Evolutionary conservation across 2,888 invertebrate species (phyloP).

Genomic region (Harpagoxenus sublaevis): DNA sequence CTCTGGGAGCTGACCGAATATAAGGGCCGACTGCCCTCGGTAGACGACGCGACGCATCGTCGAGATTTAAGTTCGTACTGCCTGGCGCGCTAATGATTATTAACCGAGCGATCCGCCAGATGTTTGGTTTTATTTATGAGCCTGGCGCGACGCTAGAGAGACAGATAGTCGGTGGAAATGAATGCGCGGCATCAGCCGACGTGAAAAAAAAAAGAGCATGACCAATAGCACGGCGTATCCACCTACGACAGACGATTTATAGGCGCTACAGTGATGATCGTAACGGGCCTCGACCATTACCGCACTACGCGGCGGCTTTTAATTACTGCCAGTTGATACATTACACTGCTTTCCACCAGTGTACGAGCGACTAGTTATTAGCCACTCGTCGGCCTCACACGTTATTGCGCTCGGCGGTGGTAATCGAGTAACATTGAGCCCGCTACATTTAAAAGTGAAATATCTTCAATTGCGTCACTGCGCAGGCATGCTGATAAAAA

Average conservation of each 20-base stretch:
- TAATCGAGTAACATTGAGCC: slow-evolving; percentile 40
- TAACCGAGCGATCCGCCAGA: slow-evolving; percentile 64
- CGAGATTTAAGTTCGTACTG: slow-evolving; percentile 59
- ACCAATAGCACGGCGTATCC: slow-evolving; percentile 32
- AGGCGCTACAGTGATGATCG: slow-evolving; percentile 69
- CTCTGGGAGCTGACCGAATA: not conserved
- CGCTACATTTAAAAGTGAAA: slow-evolving; percentile 44
- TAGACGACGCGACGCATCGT: slow-evolving; percentile 8
- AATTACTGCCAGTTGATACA: slow-evolving; percentile 75
- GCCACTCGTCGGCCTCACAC: slow-evolving; percentile 68
- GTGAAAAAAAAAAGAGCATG: slow-evolving; percentile 25
- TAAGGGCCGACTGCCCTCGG: not conserved
- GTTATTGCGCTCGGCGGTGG: slow-evolving; percentile 65
- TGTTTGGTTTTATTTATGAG: slow-evolving; percentile 69
- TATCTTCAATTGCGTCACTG: slow-evolving; percentile 38
- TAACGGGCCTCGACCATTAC: slow-evolving; percentile 70
- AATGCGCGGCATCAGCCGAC: slow-evolving; percentile 37
- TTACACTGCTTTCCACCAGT: slow-evolving; percentile 64
- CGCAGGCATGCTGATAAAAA: not conserved
- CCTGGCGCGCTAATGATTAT: slow-evolving; percentile 62
- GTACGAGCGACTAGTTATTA: slow-evolving; percentile 70
- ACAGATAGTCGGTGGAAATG: slow-evolving; percentile 28
- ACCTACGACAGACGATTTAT: slow-evolving; percentile 59
- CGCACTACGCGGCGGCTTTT: slow-evolving; percentile 73
- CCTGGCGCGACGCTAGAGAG: slow-evolving; percentile 48